Evolutionary conservation across 2,888 invertebrate genomes (phyloP).

Genomic region (Ormyrus pomaceus): DNA sequence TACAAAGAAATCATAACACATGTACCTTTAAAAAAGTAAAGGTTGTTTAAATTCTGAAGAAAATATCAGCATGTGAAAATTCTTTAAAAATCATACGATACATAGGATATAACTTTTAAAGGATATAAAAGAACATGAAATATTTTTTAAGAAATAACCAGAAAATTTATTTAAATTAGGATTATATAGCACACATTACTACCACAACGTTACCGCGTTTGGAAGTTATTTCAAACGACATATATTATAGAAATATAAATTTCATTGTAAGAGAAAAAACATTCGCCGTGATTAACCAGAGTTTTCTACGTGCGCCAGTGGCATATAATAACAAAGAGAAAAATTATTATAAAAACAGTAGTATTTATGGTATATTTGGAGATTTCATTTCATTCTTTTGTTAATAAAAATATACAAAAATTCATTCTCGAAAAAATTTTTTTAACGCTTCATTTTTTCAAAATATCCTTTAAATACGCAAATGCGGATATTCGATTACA

Average conservation of each 20-base stretch:
- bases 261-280: conserved; percentile 51
- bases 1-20: neutral
- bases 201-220: conserved; percentile 56
- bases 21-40: conserved; percentile 9
- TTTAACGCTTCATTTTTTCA: conserved; percentile 1
- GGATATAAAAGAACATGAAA: conserved; percentile 56
- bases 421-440: conserved; percentile 23
- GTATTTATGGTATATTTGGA: conserved; percentile 26
- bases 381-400: conserved; percentile 28
- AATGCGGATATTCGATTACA: neutral
- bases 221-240: conserved; percentile 50
- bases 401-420: conserved; percentile 46
- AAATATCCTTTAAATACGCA: conserved; percentile 21
- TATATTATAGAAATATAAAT: conserved; percentile 54
- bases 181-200: conserved; percentile 59
- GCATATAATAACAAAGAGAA: conserved; percentile 35
- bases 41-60: conserved; percentile 5
- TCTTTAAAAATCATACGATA: neutral
- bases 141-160: conserved; percentile 65
- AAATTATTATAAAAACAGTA: conserved; percentile 30
- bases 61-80: neutral
- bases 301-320: conserved; percentile 54
- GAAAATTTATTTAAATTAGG: conserved; percentile 63
- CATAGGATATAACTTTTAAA: conserved; percentile 23
- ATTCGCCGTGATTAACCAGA: conserved; percentile 54